These are phyloP conservation scores for Epizoanthus scotinus DNA, from an alignment of 92 coral and sea anemone species.

Conservation along the genomic window DNA sequence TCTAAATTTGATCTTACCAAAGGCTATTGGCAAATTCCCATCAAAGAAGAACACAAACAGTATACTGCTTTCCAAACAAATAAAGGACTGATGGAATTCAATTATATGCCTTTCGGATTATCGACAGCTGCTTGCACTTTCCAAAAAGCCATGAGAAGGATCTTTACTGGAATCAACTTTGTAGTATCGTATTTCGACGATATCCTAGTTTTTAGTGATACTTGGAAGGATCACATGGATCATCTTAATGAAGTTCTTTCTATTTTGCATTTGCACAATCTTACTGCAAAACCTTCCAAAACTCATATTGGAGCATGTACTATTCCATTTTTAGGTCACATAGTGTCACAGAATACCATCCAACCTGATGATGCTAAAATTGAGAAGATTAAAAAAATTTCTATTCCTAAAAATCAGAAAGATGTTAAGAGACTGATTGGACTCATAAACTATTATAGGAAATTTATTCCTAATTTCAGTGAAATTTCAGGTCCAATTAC, in stretches of 20 bases:
- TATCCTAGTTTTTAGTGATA: slow-evolving; percentile 1
- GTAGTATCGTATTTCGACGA: slow-evolving; percentile 22
- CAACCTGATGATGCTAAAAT: slow-evolving; percentile 11
- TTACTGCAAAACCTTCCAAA: slow-evolving; percentile 10
- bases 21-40: slow-evolving; percentile 13
- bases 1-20: background rate
- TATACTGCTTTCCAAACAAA: slow-evolving; percentile 15
- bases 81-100: background rate
- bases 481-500: too few species aligned
- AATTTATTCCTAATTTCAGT: too few species aligned
- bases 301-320: background rate
- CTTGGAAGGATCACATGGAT: slow-evolving; percentile 14
- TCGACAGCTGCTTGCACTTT: background rate
- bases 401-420: slow-evolving; percentile 5
- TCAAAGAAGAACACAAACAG: background rate
- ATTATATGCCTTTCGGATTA: too few species aligned
- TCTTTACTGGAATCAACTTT: slow-evolving; percentile 14
- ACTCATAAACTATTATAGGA: background rate
- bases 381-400: background rate
- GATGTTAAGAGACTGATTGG: slow-evolving; percentile 15
- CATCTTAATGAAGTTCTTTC: slow-evolving; percentile 1
- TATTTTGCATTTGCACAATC: background rate
- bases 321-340: background rate
- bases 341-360: slow-evolving; percentile 10
- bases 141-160: slow-evolving; percentile 6